Evolutionary conservation across 92 coral and sea anemone genomes (phyloP), one percentile per base, ranked within the genome.

Genomic region (Isaurus tuberculatus): DNA sequence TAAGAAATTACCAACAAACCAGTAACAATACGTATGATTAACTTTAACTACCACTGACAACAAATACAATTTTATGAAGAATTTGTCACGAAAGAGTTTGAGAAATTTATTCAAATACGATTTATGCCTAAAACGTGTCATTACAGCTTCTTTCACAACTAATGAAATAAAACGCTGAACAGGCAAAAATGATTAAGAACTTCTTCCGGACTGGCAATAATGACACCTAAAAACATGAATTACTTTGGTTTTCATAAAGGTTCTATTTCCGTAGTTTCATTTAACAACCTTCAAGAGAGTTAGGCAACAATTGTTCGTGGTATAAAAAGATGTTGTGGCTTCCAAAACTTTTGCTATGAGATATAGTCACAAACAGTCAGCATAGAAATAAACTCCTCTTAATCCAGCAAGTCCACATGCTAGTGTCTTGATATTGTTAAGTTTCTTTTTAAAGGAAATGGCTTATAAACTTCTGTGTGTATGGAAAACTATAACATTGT

Each of bases 201-300:
- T 63, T 27, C 69, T 63, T 26, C 69, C 69, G 69, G 69, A 63
- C 27, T 26, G 27, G 69, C 34, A 8, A 27, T 8, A 44, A 43
- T 27, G 60, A 42, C 34, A 72, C 51, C 4, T 72, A 55, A 60
- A 58, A 77, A 34, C 29, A 57, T 34, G 69, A 77, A 58, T 77
- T 60, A 60, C 14, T 20, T 77, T 20, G 44, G 22, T 33, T 20
- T 77, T 51, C 82, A 77, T 69, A 58, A 57, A 70, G 32, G 32
- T 58, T 77, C 11, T 37, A 77, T 55, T 77, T 77, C 82, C 82
- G 82, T 65, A 77, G 31, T 49, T 16, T 16, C 22, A 34, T 26
- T 55, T n/a, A 55, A 19, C 63, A 26, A 2, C 63, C 27, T 55
- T 8, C 25, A 25, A 3, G 7, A 55, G 22, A 55, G 26, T 19